These are phyloP conservation scores for Alloplasta piceator DNA, from an alignment of 2,888 invertebrate genomes.

Conservation along the genomic window DNA sequence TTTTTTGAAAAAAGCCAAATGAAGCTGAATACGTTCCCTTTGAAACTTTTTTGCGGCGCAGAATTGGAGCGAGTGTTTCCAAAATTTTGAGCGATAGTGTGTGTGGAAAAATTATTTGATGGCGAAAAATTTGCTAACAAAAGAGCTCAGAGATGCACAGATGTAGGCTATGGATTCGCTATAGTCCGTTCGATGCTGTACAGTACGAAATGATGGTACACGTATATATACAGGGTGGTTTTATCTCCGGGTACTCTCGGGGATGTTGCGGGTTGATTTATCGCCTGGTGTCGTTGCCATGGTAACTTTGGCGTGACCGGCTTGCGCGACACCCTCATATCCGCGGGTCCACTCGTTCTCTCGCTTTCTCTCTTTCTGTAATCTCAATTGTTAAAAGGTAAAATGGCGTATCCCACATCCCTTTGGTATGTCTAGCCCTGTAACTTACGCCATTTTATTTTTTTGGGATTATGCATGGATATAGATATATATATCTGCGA, in stretches of 20 bases:
- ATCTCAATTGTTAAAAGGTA: not conserved
- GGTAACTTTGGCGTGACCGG: slow-evolving; percentile 82
- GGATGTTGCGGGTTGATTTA: slow-evolving; percentile 83
- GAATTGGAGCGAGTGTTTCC: no score
- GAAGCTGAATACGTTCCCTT: no score
- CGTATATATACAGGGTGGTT: slow-evolving; percentile 71
- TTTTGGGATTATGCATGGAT: not conserved
- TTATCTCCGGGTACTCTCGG: slow-evolving; percentile 80
- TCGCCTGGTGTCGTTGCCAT: slow-evolving; percentile 82
- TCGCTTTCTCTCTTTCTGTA: slow-evolving; percentile 40
- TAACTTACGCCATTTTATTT: not conserved
- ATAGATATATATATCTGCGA: slow-evolving; percentile 15
- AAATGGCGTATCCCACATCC: slow-evolving; percentile 14
- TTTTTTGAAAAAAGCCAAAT: no score
- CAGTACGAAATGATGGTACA: not conserved
- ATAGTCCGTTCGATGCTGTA: slow-evolving; percentile 44
- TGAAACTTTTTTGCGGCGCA: no score
- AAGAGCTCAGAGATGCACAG: not conserved
- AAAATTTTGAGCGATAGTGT: no score
- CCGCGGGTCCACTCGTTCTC: slow-evolving; percentile 72
- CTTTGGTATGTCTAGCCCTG: not conserved
- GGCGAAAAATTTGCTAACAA: slow-evolving; percentile 11
- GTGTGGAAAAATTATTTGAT: slow-evolving; percentile 10
- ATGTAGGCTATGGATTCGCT: slow-evolving; percentile 21
- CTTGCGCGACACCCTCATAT: slow-evolving; percentile 83